Evolutionary conservation across 2,888 invertebrate species (phyloP).

Genomic region (Diarsia dahlii): DNA sequence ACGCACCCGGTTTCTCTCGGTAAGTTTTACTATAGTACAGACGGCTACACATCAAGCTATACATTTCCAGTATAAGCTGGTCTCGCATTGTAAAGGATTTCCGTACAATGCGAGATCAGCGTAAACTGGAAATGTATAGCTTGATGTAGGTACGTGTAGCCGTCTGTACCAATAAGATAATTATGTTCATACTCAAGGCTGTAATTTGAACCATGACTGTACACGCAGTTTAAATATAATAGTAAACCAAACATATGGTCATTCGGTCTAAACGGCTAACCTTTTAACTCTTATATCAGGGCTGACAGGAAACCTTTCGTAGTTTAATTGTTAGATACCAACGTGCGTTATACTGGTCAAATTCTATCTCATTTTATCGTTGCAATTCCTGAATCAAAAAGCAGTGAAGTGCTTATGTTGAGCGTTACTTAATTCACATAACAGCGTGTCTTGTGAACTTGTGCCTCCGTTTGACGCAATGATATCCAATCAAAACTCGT

Average conservation of each 20-base stretch:
- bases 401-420: not conserved
- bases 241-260: not conserved
- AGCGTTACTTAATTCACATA: not conserved
- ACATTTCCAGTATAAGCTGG: too few relatives aligned
- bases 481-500: not conserved
- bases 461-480: not conserved
- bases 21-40: too few relatives aligned
- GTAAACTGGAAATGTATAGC: too few relatives aligned
- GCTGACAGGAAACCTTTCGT: not conserved
- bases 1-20: too few relatives aligned
- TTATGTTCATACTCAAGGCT: too few relatives aligned
- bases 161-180: too few relatives aligned
- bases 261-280: not conserved
- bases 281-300: not conserved
- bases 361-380: not conserved
- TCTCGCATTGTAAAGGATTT: too few relatives aligned
- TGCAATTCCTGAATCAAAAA: not conserved
- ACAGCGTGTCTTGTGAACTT: not conserved
- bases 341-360: not conserved
- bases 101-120: too few relatives aligned
- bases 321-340: not conserved
- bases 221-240: not conserved
- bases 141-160: too few relatives aligned
- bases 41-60: too few relatives aligned
- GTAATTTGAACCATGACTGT: not conserved